Percentiles rank a stretch among this genome's conserved stretches.
Evolutionary conservation across 2,113 vertebrate genomes (phyloP).

Genomic region (Mirza zaza): DNA sequence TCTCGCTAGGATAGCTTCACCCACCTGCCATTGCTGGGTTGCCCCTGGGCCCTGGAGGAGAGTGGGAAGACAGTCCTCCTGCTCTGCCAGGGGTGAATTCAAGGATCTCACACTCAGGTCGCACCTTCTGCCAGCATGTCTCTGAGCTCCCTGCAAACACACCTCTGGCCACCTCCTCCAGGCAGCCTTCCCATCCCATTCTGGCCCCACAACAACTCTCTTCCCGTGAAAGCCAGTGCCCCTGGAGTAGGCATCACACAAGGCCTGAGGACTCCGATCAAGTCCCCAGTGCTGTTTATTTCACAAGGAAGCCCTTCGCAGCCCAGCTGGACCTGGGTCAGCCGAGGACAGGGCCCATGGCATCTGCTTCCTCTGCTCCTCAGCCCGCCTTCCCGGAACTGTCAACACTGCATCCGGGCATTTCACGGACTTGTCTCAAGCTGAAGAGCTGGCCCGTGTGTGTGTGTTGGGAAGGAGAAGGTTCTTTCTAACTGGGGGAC

Average conservation of each 20-base stretch:
- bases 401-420: fast-evolving
- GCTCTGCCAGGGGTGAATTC: not conserved
- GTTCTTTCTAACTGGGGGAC: not conserved
- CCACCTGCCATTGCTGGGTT: not conserved
- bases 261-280: not conserved
- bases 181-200: not conserved
- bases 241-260: not conserved
- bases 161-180: not conserved
- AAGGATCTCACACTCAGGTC: not conserved
- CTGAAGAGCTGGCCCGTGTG: not conserved
- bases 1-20: not conserved
- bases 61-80: not conserved
- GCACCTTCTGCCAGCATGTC: not conserved
- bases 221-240: not conserved
- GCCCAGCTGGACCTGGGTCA: not conserved
- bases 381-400: not conserved
- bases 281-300: not conserved
- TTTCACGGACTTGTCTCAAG: not conserved
- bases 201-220: not conserved
- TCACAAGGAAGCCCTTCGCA: not conserved
- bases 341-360: not conserved
- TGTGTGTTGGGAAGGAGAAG: too few relatives aligned
- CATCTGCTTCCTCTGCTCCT: not conserved
- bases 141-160: not conserved
- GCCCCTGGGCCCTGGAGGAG: not conserved